Percentiles rank a stretch among this genome's conserved stretches.
Conservation (phyloP, 2,888 invertebrate genomes). For the Scaptomyza flava region DNA sequence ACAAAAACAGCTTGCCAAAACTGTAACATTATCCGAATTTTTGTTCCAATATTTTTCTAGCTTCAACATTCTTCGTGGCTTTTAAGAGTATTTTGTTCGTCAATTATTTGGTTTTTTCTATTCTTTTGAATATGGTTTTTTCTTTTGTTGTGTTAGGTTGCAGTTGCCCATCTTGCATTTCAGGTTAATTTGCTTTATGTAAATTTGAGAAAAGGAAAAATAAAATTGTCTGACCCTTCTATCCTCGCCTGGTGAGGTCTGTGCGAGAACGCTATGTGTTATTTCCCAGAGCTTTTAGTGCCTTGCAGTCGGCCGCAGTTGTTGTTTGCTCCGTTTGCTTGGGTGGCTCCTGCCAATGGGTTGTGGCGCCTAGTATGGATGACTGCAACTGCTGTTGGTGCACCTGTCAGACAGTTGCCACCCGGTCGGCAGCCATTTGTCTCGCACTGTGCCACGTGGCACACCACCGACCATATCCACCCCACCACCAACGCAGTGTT, state of each 20-base stretch:
- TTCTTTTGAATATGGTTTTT: neutral
- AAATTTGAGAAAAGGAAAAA: conserved; percentile 46
- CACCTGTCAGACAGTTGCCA: conserved; percentile 67
- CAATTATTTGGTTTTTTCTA: neutral
- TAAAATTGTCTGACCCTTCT: neutral
- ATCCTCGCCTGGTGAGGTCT: too few relatives aligned
- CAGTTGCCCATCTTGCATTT: conserved; percentile 53
- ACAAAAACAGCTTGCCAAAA: too few relatives aligned
- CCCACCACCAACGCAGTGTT: neutral
- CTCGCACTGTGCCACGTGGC: conserved; percentile 38
- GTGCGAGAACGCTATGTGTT: conserved; percentile 30
- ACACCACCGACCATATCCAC: conserved; percentile 1
- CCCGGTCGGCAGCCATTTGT: conserved; percentile 66
- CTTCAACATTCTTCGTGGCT: neutral
- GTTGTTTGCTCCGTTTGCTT: conserved; percentile 25
- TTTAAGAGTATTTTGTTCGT: neutral
- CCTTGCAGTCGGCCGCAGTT: conserved; percentile 46
- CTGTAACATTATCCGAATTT: too few relatives aligned
- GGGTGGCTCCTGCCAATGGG: neutral
- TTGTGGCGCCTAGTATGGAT: neutral
- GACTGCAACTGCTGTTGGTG: conserved; percentile 19
- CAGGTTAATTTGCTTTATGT: conserved; percentile 74
- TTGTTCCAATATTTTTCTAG: neutral
- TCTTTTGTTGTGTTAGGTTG: conserved; percentile 9
- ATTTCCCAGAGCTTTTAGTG: conserved; percentile 61